A percentile compares a stretch with the other conserved stretches of the same genome.
Conservation (phyloP, 2,888 invertebrate species). For the Polydrusus cervinus region DNA sequence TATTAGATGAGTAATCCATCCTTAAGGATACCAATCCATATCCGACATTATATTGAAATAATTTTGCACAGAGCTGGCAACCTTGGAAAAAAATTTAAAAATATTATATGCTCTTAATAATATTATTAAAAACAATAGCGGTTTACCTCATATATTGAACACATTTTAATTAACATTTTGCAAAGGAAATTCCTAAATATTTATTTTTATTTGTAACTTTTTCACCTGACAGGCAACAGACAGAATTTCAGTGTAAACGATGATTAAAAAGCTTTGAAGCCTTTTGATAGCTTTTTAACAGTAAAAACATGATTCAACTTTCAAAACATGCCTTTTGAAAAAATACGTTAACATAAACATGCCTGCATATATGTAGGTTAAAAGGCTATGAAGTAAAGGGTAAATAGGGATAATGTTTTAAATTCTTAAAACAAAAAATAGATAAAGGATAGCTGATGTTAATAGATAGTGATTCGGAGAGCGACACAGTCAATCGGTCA, state of each 20-base stretch:
- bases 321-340: slow-evolving; percentile 1
- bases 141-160: not conserved
- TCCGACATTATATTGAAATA: too few species aligned
- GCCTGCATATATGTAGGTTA: not conserved
- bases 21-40: too few species aligned
- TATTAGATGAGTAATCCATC: too few species aligned
- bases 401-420: too few species aligned
- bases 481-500: too few species aligned
- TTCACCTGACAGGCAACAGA: slow-evolving; percentile 15
- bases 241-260: slow-evolving; percentile 13
- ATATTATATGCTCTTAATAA: too few species aligned
- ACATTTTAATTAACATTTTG: not conserved
- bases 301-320: not conserved
- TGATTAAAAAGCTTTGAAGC: slow-evolving; percentile 15
- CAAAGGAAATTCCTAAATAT: not conserved
- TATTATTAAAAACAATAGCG: too few species aligned
- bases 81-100: too few species aligned
- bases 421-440: too few species aligned
- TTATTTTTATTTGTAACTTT: slow-evolving; percentile 6
- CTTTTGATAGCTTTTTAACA: not conserved
- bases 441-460: too few species aligned
- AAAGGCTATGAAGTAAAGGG: not conserved
- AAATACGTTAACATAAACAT: not conserved
- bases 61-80: too few species aligned
- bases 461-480: too few species aligned